Evolutionary conservation across 1,140 invertebrate genomes (phyloP).

Genomic region (Lethocerus indicus): DNA sequence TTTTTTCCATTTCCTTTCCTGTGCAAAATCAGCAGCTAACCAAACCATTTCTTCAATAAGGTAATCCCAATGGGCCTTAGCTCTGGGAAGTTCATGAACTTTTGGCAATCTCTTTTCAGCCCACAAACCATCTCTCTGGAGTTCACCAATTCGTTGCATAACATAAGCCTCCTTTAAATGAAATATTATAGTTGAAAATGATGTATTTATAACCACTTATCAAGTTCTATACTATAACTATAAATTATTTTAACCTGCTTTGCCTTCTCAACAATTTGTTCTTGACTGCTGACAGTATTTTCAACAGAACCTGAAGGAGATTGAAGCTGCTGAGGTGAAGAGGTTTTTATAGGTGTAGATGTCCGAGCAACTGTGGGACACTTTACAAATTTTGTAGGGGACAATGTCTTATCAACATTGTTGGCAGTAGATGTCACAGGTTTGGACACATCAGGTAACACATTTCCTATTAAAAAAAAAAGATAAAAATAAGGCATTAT

Average conservation of each 20-base stretch:
- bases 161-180: slow-evolving; percentile 65
- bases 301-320: no score
- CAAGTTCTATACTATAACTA: neutral
- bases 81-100: slow-evolving; percentile 70
- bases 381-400: neutral
- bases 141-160: slow-evolving; percentile 74
- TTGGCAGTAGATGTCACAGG: neutral
- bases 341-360: neutral
- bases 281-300: slow-evolving; percentile 28
- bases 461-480: neutral
- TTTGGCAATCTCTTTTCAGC: slow-evolving; percentile 81
- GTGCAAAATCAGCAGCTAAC: slow-evolving; percentile 92
- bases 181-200: slow-evolving; percentile 6
- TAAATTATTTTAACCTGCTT: slow-evolving; percentile 42
- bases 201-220: neutral
- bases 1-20: slow-evolving; percentile 96
- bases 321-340: no score
- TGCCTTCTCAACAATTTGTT: slow-evolving; percentile 73
- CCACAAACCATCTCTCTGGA: slow-evolving; percentile 84
- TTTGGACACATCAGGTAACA: neutral
- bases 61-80: slow-evolving; percentile 98
- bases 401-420: neutral
- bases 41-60: slow-evolving; percentile 96
- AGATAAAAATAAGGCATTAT: no score
- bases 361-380: neutral